phyloP scores from a whole-genome alignment of 2,797 vertebrate genomes.

The Melanotaenia boesemani region DNA sequence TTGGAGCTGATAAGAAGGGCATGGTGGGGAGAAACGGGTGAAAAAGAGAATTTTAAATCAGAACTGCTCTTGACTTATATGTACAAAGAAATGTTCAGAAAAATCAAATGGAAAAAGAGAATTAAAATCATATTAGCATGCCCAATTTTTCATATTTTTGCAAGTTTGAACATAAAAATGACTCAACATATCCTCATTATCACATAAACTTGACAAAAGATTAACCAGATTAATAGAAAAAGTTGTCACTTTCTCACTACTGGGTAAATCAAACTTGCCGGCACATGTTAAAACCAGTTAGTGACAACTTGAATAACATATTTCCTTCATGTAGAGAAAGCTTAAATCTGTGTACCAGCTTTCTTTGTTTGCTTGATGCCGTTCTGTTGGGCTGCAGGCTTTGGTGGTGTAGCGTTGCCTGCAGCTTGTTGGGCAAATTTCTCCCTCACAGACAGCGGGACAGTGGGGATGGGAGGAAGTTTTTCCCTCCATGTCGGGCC shows the following conservation, averaged over 20 bases:
- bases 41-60: background rate
- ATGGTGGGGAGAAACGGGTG: background rate
- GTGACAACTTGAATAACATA: background rate
- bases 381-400: constrained; percentile 62
- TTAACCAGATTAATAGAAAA: too few relatives aligned
- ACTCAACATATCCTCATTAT: too few relatives aligned
- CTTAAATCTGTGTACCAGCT: constrained; percentile 48
- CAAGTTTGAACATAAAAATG: background rate
- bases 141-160: background rate
- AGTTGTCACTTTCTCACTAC: too few relatives aligned
- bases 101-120: background rate
- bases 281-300: background rate
- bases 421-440: constrained; percentile 71
- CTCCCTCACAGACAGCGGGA: constrained; percentile 87
- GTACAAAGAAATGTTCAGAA: background rate
- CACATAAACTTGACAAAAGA: too few relatives aligned
- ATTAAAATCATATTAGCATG: background rate
- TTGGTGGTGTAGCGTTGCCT: background rate
- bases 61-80: background rate
- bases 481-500: constrained; percentile 91
- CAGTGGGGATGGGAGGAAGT: constrained; percentile 89
- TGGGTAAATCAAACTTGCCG: background rate
- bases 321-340: background rate
- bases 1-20: constrained; percentile 65
- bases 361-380: constrained; percentile 45